Conservation (phyloP, 2,888 invertebrate species). For the Petrolisthes cinctipes region DNA sequence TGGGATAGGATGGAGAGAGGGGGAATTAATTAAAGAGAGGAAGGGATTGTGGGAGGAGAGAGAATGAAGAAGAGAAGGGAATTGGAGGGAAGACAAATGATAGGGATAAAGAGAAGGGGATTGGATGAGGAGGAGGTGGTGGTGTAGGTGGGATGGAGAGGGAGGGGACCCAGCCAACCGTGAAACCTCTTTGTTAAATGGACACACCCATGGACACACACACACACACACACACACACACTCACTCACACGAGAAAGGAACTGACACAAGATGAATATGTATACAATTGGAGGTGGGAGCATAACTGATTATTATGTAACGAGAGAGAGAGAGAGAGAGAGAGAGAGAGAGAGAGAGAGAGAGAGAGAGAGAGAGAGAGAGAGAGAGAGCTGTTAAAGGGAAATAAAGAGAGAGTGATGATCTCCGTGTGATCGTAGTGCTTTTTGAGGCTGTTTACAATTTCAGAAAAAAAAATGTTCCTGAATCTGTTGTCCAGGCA, state of each 20-base stretch:
- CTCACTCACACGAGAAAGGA: no score
- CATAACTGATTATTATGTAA: no score
- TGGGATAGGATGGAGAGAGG: not conserved
- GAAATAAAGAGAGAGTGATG: no score
- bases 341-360: slow-evolving; percentile 21
- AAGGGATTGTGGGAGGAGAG: not conserved
- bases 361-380: slow-evolving; percentile 23
- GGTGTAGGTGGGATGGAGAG: not conserved
- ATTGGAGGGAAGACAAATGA: not conserved
- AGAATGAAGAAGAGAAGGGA: not conserved
- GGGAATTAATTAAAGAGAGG: not conserved
- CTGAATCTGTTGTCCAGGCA: no score
- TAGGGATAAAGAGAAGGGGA: not conserved
- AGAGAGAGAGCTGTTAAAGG: not conserved
- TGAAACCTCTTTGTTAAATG: no score
- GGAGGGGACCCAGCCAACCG: not conserved
- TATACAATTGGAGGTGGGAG: no score
- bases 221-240: no score
- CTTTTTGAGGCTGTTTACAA: no score
- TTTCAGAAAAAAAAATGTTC: no score
- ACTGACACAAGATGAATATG: no score
- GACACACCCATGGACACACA: no score
- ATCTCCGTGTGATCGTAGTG: no score
- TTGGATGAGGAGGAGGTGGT: not conserved
- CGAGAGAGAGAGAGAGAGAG: slow-evolving; percentile 5